These are phyloP conservation scores for Protophormia terraenovae DNA, from an alignment of 2,888 invertebrate genomes.

Conservation along the genomic window DNA sequence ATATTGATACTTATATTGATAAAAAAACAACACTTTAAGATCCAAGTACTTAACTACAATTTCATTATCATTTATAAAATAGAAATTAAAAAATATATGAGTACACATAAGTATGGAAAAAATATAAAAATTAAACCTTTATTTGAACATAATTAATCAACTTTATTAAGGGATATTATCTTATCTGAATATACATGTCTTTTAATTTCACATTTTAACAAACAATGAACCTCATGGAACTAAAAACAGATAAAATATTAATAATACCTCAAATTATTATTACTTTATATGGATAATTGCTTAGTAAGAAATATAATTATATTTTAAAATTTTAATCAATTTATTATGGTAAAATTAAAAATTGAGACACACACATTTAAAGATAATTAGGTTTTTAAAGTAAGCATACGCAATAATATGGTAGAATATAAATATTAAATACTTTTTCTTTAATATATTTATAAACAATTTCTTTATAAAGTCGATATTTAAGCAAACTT, in stretches of 20 bases:
- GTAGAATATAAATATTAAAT: too few species aligned
- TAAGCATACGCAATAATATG: too few species aligned
- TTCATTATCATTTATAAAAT: background rate
- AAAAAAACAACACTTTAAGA: background rate
- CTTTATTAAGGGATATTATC: constrained; percentile 9
- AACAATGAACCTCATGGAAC: background rate
- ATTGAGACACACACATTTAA: too few species aligned
- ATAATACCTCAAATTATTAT: background rate
- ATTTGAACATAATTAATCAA: constrained; percentile 19
- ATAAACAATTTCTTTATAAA: too few species aligned
- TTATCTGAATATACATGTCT: constrained; percentile 12
- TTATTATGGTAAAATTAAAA: too few species aligned
- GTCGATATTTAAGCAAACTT: too few species aligned
- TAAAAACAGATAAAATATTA: background rate
- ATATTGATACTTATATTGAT: background rate
- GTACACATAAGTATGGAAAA: background rate
- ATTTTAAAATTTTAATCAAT: background rate
- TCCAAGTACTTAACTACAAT: background rate
- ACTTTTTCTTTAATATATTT: too few species aligned
- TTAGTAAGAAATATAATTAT: background rate
- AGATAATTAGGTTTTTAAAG: too few species aligned
- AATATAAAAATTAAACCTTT: background rate
- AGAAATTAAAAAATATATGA: background rate
- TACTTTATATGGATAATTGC: background rate
- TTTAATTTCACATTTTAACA: constrained; percentile 1